phyloP scores from a whole-genome alignment of 1,140 invertebrate genomes.

The Macrostomum lignano region DNA sequence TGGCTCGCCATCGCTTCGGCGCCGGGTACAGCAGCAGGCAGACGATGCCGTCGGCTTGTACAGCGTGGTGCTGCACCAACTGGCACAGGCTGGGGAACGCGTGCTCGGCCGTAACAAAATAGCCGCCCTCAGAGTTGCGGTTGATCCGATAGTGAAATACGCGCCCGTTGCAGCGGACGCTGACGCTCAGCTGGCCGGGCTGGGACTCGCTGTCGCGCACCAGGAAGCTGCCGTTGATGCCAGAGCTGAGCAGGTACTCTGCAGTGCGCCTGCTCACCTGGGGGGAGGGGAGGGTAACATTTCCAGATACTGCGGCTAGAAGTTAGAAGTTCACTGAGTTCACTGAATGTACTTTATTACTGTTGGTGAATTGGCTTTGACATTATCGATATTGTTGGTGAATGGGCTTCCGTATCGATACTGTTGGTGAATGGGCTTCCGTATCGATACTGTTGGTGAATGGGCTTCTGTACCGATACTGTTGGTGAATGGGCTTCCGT shows the following conservation, averaged over 20 bases:
- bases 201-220: slow-evolving; percentile 84
- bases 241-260: slow-evolving; percentile 80
- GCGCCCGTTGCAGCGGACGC: slow-evolving; percentile 48
- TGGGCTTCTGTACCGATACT: too few species aligned
- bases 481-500: too few species aligned
- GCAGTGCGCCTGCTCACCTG: slow-evolving; percentile 74
- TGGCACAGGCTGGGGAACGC: slow-evolving; percentile 86
- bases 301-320: too few species aligned
- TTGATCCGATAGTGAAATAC: slow-evolving; percentile 95
- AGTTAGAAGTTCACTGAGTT: too few species aligned
- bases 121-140: slow-evolving; percentile 52
- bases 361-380: too few species aligned
- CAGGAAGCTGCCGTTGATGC: slow-evolving; percentile 90
- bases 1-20: slow-evolving; percentile 39
- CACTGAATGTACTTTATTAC: too few species aligned
- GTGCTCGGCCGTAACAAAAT: slow-evolving; percentile 70
- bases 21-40: slow-evolving; percentile 80
- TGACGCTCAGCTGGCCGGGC: slow-evolving; percentile 83
- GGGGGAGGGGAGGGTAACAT: too few species aligned
- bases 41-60: slow-evolving; percentile 70
- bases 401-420: too few species aligned
- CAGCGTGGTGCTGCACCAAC: slow-evolving; percentile 86
- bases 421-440: too few species aligned
- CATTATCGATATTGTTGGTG: too few species aligned
- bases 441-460: too few species aligned